These are phyloP conservation scores for Calliopum simillimum DNA, from an alignment of 2,888 invertebrate species.

Conservation along the genomic window DNA sequence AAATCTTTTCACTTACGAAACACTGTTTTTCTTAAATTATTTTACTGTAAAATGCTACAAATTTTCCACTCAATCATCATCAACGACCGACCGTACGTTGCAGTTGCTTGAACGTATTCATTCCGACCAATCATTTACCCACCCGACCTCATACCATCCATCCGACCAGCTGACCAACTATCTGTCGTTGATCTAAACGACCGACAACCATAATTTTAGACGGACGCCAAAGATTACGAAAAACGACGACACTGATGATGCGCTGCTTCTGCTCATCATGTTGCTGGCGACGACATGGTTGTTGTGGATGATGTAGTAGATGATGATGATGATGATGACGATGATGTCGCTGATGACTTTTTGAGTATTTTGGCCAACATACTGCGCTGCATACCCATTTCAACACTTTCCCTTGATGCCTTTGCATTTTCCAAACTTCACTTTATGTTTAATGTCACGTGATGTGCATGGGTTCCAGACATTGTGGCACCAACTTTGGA, in stretches of 20 bases:
- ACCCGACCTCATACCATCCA: not conserved
- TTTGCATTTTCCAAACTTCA: not conserved
- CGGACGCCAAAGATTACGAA: slow-evolving; percentile 18
- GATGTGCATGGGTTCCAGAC: slow-evolving; percentile 18
- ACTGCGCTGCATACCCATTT: not conserved
- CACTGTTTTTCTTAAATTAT: slow-evolving; percentile 8
- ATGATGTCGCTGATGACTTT: slow-evolving; percentile 18
- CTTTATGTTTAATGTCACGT: not conserved
- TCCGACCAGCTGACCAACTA: not conserved
- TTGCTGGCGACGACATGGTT: not conserved
- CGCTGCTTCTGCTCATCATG: not conserved
- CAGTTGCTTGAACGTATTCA: slow-evolving; percentile 19
- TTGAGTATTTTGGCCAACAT: slow-evolving; percentile 4
- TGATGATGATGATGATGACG: not conserved
- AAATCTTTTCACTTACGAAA: slow-evolving; percentile 10
- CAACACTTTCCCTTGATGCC: slow-evolving; percentile 10
- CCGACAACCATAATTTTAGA: slow-evolving; percentile 20
- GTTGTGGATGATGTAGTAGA: not conserved
- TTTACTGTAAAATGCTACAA: slow-evolving; percentile 1
- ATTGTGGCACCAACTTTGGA: not conserved
- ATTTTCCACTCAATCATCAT: slow-evolving; percentile 13
- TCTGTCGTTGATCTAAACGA: not conserved
- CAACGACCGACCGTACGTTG: slow-evolving; percentile 13
- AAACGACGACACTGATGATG: not conserved
- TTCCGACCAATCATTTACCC: not conserved